Evolutionary conservation across 1,140 invertebrate genomes (phyloP).

Genomic region (Neodiprion lecontei): DNA sequence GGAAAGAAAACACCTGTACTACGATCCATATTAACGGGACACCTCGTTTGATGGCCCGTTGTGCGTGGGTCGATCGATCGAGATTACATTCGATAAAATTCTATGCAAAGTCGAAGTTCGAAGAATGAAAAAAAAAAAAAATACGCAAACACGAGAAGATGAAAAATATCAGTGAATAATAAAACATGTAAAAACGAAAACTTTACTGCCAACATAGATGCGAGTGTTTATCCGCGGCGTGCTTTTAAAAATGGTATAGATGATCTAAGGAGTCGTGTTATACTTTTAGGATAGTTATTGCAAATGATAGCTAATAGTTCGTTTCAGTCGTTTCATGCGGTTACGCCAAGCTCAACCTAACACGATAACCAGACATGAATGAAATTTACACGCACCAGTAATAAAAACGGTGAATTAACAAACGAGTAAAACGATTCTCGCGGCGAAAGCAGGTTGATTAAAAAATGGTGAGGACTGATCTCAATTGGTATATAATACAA

Average conservation of each 20-base stretch:
- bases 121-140: background rate
- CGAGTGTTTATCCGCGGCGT: background rate
- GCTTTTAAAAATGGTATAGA: background rate
- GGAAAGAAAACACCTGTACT: too few relatives aligned
- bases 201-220: conserved; percentile 6
- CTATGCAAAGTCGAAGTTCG: background rate
- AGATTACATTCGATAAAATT: background rate
- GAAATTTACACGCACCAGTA: background rate
- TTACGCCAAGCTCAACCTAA: background rate
- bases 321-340: background rate
- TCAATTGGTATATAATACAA: too few relatives aligned
- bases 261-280: background rate
- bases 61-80: background rate
- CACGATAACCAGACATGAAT: background rate
- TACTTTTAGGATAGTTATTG: conserved; percentile 4
- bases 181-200: conserved; percentile 7
- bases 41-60: background rate
- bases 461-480: background rate
- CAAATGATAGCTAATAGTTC: background rate
- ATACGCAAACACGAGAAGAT: background rate
- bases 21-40: background rate
- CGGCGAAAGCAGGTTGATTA: background rate
- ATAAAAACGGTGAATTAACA: background rate
- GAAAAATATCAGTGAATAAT: background rate
- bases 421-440: background rate